Percentiles rank a stretch among this genome's conserved stretches.
Evolutionary conservation across 2,888 invertebrate genomes (phyloP).

Genomic region (Parthenolecanium corni): DNA sequence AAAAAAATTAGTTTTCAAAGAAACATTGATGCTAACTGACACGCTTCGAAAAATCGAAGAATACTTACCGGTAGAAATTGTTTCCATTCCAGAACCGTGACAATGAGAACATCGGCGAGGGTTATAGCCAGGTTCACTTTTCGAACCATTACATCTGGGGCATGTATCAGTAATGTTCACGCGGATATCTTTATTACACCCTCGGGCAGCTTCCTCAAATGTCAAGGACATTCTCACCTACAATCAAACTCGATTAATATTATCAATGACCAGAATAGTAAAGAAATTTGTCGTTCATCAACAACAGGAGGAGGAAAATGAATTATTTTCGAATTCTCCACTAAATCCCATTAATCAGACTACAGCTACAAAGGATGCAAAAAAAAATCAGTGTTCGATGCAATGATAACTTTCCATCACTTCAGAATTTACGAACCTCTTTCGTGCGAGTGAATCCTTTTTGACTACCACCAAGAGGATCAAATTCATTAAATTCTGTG

Average conservation of each 20-base stretch:
- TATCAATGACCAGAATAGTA: too few relatives aligned
- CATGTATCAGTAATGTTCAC: slow-evolving; percentile 90
- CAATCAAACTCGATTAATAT: slow-evolving; percentile 31
- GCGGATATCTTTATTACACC: slow-evolving; percentile 83
- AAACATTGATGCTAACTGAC: background rate
- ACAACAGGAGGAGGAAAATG: slow-evolving; percentile 3
- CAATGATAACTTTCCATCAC: too few relatives aligned
- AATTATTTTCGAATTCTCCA: too few relatives aligned
- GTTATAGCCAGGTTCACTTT: slow-evolving; percentile 85
- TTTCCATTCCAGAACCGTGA: slow-evolving; percentile 94
- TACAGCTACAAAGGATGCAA: too few relatives aligned
- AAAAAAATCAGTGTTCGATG: too few relatives aligned
- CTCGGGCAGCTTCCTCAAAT: slow-evolving; percentile 89
- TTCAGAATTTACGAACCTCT: slow-evolving; percentile 69
- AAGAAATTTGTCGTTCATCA: background rate
- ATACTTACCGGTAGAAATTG: slow-evolving; percentile 55
- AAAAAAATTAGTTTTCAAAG: slow-evolving; percentile 1
- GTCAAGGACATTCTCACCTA: slow-evolving; percentile 75
- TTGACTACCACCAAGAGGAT: too few relatives aligned
- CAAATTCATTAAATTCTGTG: too few relatives aligned
- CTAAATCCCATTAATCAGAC: too few relatives aligned
- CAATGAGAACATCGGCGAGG: slow-evolving; percentile 81
- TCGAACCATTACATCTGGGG: slow-evolving; percentile 70
- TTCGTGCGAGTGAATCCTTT: too few relatives aligned
- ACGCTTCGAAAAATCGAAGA: background rate